Base-by-base conservation (phyloP, 2,888 invertebrate species). In the Stegophylla sp. region DNA sequence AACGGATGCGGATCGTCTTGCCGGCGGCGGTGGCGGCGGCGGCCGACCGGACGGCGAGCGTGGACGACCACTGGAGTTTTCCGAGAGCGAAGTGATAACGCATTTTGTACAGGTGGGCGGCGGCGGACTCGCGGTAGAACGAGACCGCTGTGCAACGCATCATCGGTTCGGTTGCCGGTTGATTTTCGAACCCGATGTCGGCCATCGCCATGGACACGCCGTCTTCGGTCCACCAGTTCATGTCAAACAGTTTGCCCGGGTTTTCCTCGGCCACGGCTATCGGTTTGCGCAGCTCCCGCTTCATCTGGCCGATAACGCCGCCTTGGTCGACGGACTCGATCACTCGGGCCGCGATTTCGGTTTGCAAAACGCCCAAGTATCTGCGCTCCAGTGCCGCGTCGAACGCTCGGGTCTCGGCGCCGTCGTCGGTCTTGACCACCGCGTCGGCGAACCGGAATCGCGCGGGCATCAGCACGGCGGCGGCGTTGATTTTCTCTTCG, bases 151-250 rank as follows among this genome's bases (percentile, higher is more conserved):
- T 48, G 23, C 28, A 48, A 3, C n/a, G n/a, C 5, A 5, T 69
- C 34, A 17, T 23, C 17, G n/a, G 12, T 13, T 0, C 3, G 13
- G 20, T 34, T 34, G 20, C 41, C 17, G 41, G 12, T n/a, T n/a
- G n/a, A 23, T 48, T 17, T 20, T 17, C 28, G 45, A 17, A 45
- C 7, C 79, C 59, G 23, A 61, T 26, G 48, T 67, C 48, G 41
- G 17, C 1, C 66, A 77, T 56, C 2, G 69, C 48, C 59, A 69
- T 69, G 3, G 28, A 0, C 12, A 69, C 7, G 34, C 61, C 23
- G n/a, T 61, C 48, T 9, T 79, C 69, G 1, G 20, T 34, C 79
- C 79, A 79, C 20, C 13, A n/a, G n/a, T n/a, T 45, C 23, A 71
- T 34, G 61, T 79, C 79, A 48, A 59, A 61, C 23, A 71, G 20